These are phyloP conservation scores for Typhlichthys eigenmanni DNA, from an alignment of 2,797 vertebrate genomes.

Conservation along the genomic window DNA sequence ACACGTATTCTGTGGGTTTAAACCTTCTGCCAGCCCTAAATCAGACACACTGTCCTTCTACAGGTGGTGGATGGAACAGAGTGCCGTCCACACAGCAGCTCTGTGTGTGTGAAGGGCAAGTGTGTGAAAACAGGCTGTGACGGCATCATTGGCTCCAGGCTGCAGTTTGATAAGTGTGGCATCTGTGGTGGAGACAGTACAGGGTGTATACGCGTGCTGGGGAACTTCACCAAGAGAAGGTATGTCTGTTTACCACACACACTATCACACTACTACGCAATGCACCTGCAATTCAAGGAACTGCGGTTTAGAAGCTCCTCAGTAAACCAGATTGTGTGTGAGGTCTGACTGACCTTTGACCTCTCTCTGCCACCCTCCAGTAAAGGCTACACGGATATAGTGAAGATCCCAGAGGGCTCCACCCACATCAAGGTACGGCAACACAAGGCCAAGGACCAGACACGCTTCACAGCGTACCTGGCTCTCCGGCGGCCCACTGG, in stretches of 20 bases:
- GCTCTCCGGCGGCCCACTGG: conserved; percentile 86
- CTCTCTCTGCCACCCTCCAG: conserved; percentile 61
- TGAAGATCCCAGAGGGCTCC: conserved; percentile 92
- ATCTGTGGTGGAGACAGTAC: conserved; percentile 93
- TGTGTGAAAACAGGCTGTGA: conserved; percentile 94
- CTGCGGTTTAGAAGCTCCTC: too few relatives aligned
- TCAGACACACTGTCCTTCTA: background rate
- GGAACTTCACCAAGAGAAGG: conserved; percentile 96
- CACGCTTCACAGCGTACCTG: conserved; percentile 91
- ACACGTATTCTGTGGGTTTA: too few relatives aligned
- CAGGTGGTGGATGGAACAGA: conserved; percentile 86
- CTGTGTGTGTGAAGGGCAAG: conserved; percentile 91
- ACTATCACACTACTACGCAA: too few relatives aligned
- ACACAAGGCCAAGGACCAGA: conserved; percentile 92
- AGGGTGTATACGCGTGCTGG: conserved; percentile 88
- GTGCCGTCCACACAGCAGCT: conserved; percentile 93
- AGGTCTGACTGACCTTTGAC: too few relatives aligned
- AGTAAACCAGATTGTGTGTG: too few relatives aligned
- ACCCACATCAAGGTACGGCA: conserved; percentile 97
- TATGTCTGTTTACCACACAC: conserved; percentile 43
- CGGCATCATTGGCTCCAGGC: conserved; percentile 94
- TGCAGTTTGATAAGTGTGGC: conserved; percentile 94
- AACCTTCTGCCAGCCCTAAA: too few relatives aligned
- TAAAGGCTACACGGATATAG: conserved; percentile 96
- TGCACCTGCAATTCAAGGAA: too few relatives aligned